Base-by-base conservation (phyloP, 2,888 invertebrate species). In the Standfussiana lucernea region DNA sequence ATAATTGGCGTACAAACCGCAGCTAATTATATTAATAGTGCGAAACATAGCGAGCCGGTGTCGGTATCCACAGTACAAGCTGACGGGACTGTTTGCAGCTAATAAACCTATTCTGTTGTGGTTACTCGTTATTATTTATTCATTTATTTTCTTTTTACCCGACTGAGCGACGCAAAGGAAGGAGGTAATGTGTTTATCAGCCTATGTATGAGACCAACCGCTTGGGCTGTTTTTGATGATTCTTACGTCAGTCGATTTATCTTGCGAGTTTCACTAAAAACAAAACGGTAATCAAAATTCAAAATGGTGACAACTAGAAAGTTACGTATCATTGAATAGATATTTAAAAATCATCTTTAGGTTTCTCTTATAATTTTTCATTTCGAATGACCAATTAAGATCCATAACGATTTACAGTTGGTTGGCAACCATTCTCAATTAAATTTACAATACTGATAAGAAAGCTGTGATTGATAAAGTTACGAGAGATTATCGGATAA, bases 11-110 rank as follows among this genome's bases (percentile, higher is more conserved):
- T 50, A 59, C 66, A 72, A 82, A 82, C 82, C 85, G 65, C 85
- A 82, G 45, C 78, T 81, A 84, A 83, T 84, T 84, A 77, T 59
- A 84, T 80, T 71, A 77, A 77, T 73, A 71, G 77, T 77, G 84
- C 50, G 50, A 73, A 74, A 80, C 77, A 76, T 62, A 66, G 62
- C 83, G 62, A 84, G 77, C 81, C 21, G 80, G 56, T 24, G 24
- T 50, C 47, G 15, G 45, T 59, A 45, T 28, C 24, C 11, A 62
- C 18, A 45, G 28, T 59, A 28, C 28, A 35, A 15, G 35, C 56
- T 21, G 69, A 45, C 70, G 35, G 35, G 56, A 40, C 40, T 40
- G 40, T 71, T 28, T 40, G 28, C 18, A 35, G 10, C 28, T 35
- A 47, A 74, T 71, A 50, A 53, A 50, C 53, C 32, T 8, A 56